Evolutionary conservation across 1,140 invertebrate genomes (phyloP), one percentile per base, ranked within the genome.

Genomic region (Zaprionus ghesquierei): DNA sequence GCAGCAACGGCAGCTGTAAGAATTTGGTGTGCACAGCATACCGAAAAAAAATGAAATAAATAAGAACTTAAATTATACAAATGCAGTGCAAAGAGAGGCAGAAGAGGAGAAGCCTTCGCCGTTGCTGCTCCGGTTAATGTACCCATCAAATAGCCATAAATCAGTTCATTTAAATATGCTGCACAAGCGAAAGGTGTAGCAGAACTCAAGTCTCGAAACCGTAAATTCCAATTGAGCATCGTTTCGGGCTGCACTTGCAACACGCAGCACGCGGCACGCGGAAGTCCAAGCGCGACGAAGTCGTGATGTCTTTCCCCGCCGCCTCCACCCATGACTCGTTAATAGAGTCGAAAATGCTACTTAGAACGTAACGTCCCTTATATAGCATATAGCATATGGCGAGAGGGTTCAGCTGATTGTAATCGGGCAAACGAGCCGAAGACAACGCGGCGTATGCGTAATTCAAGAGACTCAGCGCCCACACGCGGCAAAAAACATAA

Each of bases 131-230:
- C 63, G 76, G 44, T 74, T 75, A 86, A 87, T 87, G 77, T 41
- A 74, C 80, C 79, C 84, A 89, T 89, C 79, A 89, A 89, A 89
- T 77, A 46, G 58, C 80, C 80, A 84, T 89, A 89, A 89, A 89
- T 89, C 85, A 89, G 85, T 50, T 78, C 66, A 89, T 89, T 89
- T 84, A 89, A 80, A 75, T 74, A 65, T 73, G 53, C 46, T 62
- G 70, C 56, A 41, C 50, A 25, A 66, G 35, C 49, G 61, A 68
- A 78, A 82, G 80, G 80, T 79, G 76, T 64, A 76, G 51, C 31
- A 62, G 58, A 9, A 5, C 31, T 33, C 31, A n/a, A 60, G 77
- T 66, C 59, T 38, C 64, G 23, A 44, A 63, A 49, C 35, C 71
- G 79, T 75, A 77, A 82, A 66, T 74, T 69, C 77, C 66, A 75